A percentile compares a stretch with the other conserved stretches of the same genome.
These are phyloP conservation scores for Burhinus bistriatus DNA, from an alignment of 2,113 vertebrate genomes.

Conservation along the genomic window DNA sequence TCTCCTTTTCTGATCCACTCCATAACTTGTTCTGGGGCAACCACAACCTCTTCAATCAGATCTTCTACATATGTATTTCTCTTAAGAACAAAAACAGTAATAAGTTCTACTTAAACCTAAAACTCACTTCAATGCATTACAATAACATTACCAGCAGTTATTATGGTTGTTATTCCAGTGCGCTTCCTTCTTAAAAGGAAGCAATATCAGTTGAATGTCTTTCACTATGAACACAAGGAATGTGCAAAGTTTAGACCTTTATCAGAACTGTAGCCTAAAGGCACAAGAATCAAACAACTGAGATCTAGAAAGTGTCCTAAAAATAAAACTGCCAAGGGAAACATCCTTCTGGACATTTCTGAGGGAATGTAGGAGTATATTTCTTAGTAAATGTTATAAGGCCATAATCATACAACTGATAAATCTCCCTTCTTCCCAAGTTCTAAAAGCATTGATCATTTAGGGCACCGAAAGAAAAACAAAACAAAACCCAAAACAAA, in stretches of 20 bases:
- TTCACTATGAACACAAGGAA: neutral
- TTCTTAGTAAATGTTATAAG: neutral
- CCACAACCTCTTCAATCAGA: slow-evolving; percentile 91
- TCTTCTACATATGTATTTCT: slow-evolving; percentile 92
- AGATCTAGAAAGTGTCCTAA: neutral
- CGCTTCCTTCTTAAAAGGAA: neutral
- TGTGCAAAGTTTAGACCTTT: neutral
- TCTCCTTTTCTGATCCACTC: slow-evolving; percentile 93
- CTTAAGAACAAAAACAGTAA: slow-evolving; percentile 56
- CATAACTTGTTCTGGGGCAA: slow-evolving; percentile 83
- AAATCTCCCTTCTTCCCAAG: neutral
- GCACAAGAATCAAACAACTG: neutral
- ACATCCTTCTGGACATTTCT: neutral
- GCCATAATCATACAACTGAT: neutral
- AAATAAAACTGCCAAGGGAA: neutral
- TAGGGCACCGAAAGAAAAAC: neutral
- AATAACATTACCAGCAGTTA: neutral
- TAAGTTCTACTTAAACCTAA: neutral
- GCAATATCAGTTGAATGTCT: neutral
- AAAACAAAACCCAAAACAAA: neutral
- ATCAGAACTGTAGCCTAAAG: neutral
- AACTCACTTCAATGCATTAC: neutral
- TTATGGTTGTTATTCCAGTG: neutral
- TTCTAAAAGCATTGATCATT: neutral
- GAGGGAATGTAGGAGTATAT: neutral